Evolutionary conservation across 1,140 invertebrate genomes (phyloP).

Genomic region (Uloborus diversus): DNA sequence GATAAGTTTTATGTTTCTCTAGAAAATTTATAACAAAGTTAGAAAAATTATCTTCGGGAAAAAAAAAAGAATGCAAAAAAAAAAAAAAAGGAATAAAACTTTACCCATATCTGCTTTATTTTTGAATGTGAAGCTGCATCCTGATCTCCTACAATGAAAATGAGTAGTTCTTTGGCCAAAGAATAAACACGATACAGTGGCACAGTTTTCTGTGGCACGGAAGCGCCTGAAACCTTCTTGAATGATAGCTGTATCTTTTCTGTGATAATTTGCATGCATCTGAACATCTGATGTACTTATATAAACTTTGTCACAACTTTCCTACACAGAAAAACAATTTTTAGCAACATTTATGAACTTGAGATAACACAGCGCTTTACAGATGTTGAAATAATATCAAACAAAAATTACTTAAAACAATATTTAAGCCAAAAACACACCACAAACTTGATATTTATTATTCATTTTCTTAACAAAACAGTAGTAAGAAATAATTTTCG

Average conservation of each 20-base stretch:
- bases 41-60: neutral
- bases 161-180: conserved; percentile 96
- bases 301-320: conserved; percentile 96
- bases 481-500: no score
- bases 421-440: no score
- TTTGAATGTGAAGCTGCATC: conserved; percentile 96
- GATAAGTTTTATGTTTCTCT: conserved; percentile 99
- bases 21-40: conserved; percentile 53
- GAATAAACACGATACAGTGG: conserved; percentile 86
- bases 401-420: no score
- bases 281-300: conserved; percentile 99
- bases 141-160: conserved; percentile 91
- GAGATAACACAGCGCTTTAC: no score
- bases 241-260: conserved; percentile 96
- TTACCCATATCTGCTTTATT: conserved; percentile 99
- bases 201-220: conserved; percentile 90
- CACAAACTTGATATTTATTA: no score
- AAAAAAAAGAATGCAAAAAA: neutral
- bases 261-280: conserved; percentile 99
- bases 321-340: conserved; percentile 68
- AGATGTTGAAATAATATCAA: no score
- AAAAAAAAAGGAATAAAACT: neutral
- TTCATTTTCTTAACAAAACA: no score
- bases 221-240: conserved; percentile 95
- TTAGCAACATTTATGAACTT: no score